Base-by-base conservation (phyloP, 2,888 invertebrate species). In the Seira ritae region DNA sequence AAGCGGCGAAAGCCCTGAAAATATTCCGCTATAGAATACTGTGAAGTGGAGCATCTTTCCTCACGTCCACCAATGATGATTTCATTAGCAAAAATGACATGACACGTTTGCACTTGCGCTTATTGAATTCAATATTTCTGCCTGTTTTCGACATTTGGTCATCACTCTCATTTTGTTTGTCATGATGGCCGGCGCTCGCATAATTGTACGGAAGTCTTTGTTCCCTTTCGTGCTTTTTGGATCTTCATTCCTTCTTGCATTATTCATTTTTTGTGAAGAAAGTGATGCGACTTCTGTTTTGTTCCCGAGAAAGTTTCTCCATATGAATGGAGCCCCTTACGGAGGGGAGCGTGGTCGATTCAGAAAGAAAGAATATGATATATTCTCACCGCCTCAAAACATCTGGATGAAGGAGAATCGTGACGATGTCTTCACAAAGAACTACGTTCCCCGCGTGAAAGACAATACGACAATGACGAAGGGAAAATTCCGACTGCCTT, bases 401-500 rank as follows among this genome's bases (percentile, higher is more conserved):
- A 72, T 79, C 68, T 72, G 79, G 79, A 72, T 67, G 72, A 24
- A 50, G 22, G 67, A 62, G 31, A 37, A 50, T n/a, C n/a, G 24
- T n/a, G 73, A 65, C 62, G 79, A 79, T 50, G 73, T 70, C 72
- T 70, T 79, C 66, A 79, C 72, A 22, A 79, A 79, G 42, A 67
- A 66, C 23, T 67, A 72, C 70, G 24, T 75, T n/a, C 60, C 69
- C n/a, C 46, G 68, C 50, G 65, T 60, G 17, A 69, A 46, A 42
- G 8, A 31, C 31, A 80, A 75, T 69, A 24, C 69, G 24, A 75
- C 80, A 62, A 70, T 55, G 60, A 69, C 50, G 24, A 22, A 42
- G 37, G 50, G 22, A 10, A 70, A 70, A 70, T 84, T 69, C 23
- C 70, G 85, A 19, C 75, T 84, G 37, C 85, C 85, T 62, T 70